Percentiles rank a stretch among this genome's conserved stretches.
phyloP scores from a whole-genome alignment of 2,888 invertebrate genomes.

The Epistrophe grossulariae region DNA sequence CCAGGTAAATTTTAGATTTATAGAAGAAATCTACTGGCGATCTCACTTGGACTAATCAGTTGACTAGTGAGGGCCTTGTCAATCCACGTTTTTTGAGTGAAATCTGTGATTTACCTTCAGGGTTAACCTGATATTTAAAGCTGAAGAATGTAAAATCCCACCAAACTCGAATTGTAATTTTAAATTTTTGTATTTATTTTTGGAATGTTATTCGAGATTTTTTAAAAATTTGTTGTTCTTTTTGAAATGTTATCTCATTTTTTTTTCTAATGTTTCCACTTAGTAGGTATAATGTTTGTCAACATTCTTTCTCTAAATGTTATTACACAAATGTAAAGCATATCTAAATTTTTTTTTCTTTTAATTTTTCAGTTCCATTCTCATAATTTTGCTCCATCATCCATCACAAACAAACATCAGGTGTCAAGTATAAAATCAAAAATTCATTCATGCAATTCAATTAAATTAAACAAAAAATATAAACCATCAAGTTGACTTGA shows the following conservation, averaged over 20 bases:
- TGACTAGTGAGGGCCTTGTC: too few species aligned
- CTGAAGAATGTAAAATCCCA: too few species aligned
- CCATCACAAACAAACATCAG: not conserved
- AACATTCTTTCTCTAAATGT: not conserved
- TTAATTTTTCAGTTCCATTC: not conserved
- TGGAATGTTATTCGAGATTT: too few species aligned
- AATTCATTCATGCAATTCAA: slow-evolving; percentile 54
- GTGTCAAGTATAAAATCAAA: not conserved
- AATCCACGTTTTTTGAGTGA: too few species aligned
- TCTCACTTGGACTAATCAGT: too few species aligned
- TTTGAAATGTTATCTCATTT: not conserved
- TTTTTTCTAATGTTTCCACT: not conserved
- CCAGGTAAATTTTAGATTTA: too few species aligned
- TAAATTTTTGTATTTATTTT: too few species aligned
- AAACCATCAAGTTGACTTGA: not conserved
- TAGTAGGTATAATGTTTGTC: not conserved
- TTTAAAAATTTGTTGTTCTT: too few species aligned
- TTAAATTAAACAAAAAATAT: not conserved
- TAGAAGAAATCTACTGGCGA: too few species aligned
- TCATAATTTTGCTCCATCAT: slow-evolving; percentile 7
- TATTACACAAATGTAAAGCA: not conserved
- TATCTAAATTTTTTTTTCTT: not conserved
- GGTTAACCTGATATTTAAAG: too few species aligned
- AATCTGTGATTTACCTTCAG: too few species aligned
- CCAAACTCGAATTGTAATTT: too few species aligned